Evolutionary conservation across 2,113 vertebrate genomes (phyloP), one percentile per base, ranked within the genome.

Genomic region (Rousettus leschenaultii): DNA sequence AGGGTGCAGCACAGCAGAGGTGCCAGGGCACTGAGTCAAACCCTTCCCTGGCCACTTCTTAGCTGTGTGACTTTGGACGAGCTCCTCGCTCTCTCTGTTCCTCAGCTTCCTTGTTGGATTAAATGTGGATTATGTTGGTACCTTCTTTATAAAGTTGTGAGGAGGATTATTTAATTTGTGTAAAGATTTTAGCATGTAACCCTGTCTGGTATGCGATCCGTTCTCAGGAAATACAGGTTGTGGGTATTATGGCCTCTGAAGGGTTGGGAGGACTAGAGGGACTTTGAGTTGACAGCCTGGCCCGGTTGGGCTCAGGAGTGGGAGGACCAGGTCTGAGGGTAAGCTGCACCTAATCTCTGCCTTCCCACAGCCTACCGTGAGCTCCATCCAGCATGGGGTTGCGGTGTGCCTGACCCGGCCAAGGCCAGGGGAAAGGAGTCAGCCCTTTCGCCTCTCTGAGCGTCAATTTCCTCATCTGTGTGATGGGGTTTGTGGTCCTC

Each of bases 301-400:
- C 33, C 43, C 7, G 2, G n/a, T 12, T 22, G 6, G 38, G 28
- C 48, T 53, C 26, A 40, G 68, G 24, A 48, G 68, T 21, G 19
- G 35, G 33, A 84, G 61, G 43, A 48, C 22, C 6, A 35, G 70
- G 51, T 45, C 33, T 55, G 1, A 57, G 57, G 51, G 57, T 48
- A 28, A 51, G 33, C 45, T 19, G 4, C 12, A 4, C 33, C 48
- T 57, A 5, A 26, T 57, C 35, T 65, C 65, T 77, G 33, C 38
- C 21, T 74, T 82, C 2, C 71, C 24, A 8, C 21, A 38, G 74
- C 19, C 38, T 21, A 55, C 59, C 14, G 22, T 3, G 7, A 86
- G 19, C 57, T n/a, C 40, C 11, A 0, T 15, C 21, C 14, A 0
- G 14, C 3, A 0, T 26, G 19, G 33, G n/a, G n/a, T 40, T 38